A percentile compares a stretch with the other conserved stretches of the same genome.
These are phyloP conservation scores for Turnix velox DNA, from an alignment of 2,113 vertebrate genomes.

Conservation along the genomic window DNA sequence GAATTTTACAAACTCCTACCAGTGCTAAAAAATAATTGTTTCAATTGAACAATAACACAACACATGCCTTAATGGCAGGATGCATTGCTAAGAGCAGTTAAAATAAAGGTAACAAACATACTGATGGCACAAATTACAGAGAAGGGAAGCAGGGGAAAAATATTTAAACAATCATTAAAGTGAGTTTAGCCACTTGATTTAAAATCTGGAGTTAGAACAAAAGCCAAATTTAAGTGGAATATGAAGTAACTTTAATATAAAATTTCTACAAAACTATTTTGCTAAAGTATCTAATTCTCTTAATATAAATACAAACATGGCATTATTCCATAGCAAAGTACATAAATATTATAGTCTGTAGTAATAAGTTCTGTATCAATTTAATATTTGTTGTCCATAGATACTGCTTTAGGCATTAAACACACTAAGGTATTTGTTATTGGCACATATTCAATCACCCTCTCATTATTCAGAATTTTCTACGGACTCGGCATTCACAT, in stretches of 20 bases:
- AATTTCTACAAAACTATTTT: background rate
- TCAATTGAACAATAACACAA: background rate
- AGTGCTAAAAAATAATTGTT: background rate
- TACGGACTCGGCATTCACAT: background rate
- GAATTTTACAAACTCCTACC: background rate
- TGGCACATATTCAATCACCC: background rate
- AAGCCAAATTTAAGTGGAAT: background rate
- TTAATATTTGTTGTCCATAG: background rate
- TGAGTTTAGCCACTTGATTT: background rate
- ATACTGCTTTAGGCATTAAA: background rate
- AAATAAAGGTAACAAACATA: background rate
- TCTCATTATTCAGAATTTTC: background rate
- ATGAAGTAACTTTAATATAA: background rate
- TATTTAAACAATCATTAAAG: background rate
- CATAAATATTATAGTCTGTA: background rate
- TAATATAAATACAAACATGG: background rate
- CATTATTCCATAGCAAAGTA: background rate
- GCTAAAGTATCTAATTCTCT: background rate
- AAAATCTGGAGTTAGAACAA: background rate
- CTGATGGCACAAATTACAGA: background rate
- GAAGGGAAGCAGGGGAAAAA: rapidly evolving
- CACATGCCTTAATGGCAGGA: background rate
- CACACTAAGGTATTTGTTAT: background rate
- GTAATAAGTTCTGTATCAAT: background rate
- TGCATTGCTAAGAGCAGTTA: background rate